Base-by-base conservation (phyloP, 2,113 vertebrate species). In the Oryzias curvinotus region DNA sequence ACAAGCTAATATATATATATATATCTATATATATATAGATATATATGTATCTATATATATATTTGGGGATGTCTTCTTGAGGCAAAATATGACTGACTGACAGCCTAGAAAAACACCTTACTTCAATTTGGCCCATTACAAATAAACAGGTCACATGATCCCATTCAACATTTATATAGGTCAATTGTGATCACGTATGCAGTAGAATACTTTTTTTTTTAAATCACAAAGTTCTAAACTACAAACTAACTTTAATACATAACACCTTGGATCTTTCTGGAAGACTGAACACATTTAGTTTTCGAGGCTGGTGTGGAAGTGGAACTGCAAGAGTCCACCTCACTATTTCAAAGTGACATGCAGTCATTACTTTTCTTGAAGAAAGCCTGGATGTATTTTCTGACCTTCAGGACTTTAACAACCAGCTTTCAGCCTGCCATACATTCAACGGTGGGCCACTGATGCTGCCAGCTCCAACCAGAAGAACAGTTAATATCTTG, bases 401-500 rank as follows among this genome's bases (percentile, higher is more conserved):
- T 85, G 78, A 83, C 83, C 78, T 84, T 84, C 78, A 81, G 73
- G 71, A 75, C 72, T 67, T 81, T 75, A 75, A 81, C 70, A 82
- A 74, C 58, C 78, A 81, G 85, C 79, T 87, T 86, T 83, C 19
- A 49, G 77, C 79, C 74, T 71, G 52, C 68, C n/a, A 25, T 83
- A 77, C 71, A 82, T 83, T 87, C 83, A 80, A 63, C 16, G 55
- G 60, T 74, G 69, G 84, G 72, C 72, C 17, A 59, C 75, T 89
- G 85, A 87, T 82, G 77, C 85, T 76, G 73, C 82, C 76, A 80
- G 80, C 73, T 73, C 85, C 65, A 63, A 70, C 78, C 54, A 77
- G 81, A 76, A 88, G 88, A 82, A 92, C 89, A 91, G 81, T 87
- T 92, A 89, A 90, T 92, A 90, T 90, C 85, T 90, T 86, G 88